Conservation (phyloP, 2,888 invertebrate genomes). For the Lissocephala sabroskyi region DNA sequence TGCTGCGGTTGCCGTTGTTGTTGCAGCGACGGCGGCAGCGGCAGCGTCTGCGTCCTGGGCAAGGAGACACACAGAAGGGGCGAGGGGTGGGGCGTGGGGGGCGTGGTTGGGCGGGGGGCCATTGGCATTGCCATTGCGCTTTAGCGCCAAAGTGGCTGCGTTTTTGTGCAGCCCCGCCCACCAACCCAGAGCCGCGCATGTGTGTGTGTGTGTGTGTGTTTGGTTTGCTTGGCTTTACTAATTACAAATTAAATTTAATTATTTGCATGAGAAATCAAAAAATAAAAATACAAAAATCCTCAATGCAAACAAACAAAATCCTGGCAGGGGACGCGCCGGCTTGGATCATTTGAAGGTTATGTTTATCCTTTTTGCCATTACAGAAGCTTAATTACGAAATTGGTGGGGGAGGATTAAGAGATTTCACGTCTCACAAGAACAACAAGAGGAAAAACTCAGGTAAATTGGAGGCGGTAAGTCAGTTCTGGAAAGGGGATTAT, state of each 20-base stretch:
- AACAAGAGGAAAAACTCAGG: too few relatives aligned
- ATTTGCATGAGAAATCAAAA: conserved; percentile 60
- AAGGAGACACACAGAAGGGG: neutral
- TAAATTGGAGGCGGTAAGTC: too few relatives aligned
- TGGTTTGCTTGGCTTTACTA: conserved; percentile 34
- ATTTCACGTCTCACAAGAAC: too few relatives aligned
- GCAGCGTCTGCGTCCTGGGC: conserved; percentile 16
- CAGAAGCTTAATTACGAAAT: too few relatives aligned
- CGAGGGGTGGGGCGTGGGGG: neutral
- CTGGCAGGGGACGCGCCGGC: too few relatives aligned
- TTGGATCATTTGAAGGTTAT: too few relatives aligned
- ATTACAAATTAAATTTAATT: conserved; percentile 63
- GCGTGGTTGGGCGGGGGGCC: neutral
- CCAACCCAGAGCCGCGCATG: conserved; percentile 24
- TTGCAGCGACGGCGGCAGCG: conserved; percentile 12
- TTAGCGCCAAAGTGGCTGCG: conserved; percentile 63
- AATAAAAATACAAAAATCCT: conserved; percentile 21
- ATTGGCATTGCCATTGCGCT: conserved; percentile 52
- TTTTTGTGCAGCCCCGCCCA: too few relatives aligned
- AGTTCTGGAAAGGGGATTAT: too few relatives aligned
- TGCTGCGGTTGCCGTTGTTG: too few relatives aligned
- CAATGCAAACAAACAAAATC: too few relatives aligned
- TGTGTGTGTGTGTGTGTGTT: conserved; percentile 16
- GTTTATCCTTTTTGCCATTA: too few relatives aligned
- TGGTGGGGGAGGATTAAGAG: too few relatives aligned